A percentile compares a stretch with the other conserved stretches of the same genome.
Conservation (phyloP, 2,797 vertebrate genomes). For the Acanthiza pusilla region DNA sequence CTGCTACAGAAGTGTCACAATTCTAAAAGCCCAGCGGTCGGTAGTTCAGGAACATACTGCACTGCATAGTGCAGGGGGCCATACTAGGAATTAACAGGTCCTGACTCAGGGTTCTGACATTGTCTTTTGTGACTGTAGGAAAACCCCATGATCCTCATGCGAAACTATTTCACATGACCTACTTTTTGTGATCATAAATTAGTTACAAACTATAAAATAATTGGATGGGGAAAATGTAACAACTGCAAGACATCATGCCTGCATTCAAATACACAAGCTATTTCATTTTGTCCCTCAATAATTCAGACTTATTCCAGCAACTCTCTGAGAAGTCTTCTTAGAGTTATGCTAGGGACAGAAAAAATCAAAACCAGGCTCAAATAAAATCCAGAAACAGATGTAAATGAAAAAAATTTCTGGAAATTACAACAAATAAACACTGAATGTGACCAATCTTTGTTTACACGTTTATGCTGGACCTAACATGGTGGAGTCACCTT, state of each 20-base stretch:
- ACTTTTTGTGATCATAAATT: neutral
- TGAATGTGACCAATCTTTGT: neutral
- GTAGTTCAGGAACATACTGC: neutral
- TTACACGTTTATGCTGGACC: neutral
- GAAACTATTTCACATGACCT: neutral
- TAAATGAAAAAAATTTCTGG: neutral
- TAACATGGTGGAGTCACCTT: neutral
- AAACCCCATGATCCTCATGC: neutral
- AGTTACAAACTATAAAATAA: neutral
- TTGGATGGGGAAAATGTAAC: neutral
- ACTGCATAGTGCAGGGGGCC: accelerated
- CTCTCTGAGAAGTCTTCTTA: neutral
- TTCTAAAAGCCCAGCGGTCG: neutral
- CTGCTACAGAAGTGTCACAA: neutral
- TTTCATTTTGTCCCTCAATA: neutral
- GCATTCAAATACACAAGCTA: neutral
- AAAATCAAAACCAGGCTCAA: neutral
- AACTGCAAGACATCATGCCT: neutral
- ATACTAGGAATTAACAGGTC: neutral
- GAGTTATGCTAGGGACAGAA: neutral
- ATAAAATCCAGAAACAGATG: neutral
- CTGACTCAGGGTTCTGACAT: neutral
- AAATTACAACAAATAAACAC: neutral
- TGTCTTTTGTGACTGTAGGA: neutral
- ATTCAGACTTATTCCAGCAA: neutral